Conservation (phyloP, 2,888 invertebrate species). For the Pristionchus exspectatus region DNA sequence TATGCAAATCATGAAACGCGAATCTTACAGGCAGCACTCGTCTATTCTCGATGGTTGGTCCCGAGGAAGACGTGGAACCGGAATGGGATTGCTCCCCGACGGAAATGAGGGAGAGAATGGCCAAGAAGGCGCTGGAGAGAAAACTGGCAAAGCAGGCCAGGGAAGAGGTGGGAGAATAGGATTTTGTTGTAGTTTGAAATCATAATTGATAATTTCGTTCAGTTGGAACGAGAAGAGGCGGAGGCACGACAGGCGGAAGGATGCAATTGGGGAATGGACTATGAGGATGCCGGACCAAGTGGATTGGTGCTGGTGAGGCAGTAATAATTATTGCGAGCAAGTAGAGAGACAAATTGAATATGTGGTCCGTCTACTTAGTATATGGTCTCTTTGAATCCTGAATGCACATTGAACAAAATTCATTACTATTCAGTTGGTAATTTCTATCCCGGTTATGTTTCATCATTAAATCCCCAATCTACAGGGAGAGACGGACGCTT, state of each 20-base stretch:
- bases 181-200: neutral
- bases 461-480: neutral
- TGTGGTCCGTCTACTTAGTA: no score
- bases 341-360: no score
- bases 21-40: slow-evolving; percentile 65
- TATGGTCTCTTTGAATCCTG: no score
- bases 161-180: slow-evolving; percentile 54
- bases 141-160: slow-evolving; percentile 66
- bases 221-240: slow-evolving; percentile 59
- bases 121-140: slow-evolving; percentile 72
- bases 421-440: no score
- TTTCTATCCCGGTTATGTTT: neutral
- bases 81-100: slow-evolving; percentile 87
- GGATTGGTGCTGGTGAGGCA: slow-evolving; percentile 43
- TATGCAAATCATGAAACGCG: neutral
- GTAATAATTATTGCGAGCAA: neutral
- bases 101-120: slow-evolving; percentile 78
- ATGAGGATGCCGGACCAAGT: slow-evolving; percentile 60
- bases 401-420: no score
- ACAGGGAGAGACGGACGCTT: slow-evolving; percentile 39
- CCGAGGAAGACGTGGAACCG: slow-evolving; percentile 89
- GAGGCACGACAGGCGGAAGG: slow-evolving; percentile 82
- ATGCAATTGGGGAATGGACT: slow-evolving; percentile 93
- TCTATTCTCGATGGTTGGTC: slow-evolving; percentile 83
- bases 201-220: neutral